These are phyloP conservation scores for Scalopus aquaticus DNA, from an alignment of 2,113 vertebrate species.

Conservation along the genomic window DNA sequence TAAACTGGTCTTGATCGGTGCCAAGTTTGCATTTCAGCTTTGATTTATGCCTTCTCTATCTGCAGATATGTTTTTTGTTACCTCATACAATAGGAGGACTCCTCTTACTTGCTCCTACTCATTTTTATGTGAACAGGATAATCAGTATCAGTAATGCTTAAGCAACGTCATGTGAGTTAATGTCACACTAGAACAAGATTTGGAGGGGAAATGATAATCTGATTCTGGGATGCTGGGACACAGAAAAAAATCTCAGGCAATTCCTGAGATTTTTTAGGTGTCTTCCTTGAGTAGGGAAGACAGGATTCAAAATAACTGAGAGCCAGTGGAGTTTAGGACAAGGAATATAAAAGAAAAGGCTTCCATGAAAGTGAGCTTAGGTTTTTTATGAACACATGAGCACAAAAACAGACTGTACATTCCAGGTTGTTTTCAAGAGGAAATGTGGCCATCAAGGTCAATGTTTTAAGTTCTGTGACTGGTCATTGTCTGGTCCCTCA, in stretches of 20 bases:
- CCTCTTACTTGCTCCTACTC: background rate
- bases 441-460: background rate
- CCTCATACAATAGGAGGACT: background rate
- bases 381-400: background rate
- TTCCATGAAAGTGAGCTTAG: background rate
- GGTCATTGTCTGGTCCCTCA: background rate
- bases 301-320: background rate
- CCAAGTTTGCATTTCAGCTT: conserved; percentile 9
- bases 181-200: background rate
- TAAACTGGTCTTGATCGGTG: background rate
- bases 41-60: background rate
- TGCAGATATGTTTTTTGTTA: conserved; percentile 17
- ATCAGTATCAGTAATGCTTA: background rate
- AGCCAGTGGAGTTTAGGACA: background rate
- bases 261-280: background rate
- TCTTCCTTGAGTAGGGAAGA: background rate
- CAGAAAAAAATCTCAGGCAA: background rate
- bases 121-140: background rate
- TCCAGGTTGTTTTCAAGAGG: background rate
- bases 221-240: background rate
- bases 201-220: background rate
- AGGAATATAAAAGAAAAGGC: background rate
- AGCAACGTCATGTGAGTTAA: background rate
- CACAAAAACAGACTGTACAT: background rate
- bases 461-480: accelerated